Conservation (phyloP, 2,888 invertebrate species). For the Reticulitermes lucifugus region DNA sequence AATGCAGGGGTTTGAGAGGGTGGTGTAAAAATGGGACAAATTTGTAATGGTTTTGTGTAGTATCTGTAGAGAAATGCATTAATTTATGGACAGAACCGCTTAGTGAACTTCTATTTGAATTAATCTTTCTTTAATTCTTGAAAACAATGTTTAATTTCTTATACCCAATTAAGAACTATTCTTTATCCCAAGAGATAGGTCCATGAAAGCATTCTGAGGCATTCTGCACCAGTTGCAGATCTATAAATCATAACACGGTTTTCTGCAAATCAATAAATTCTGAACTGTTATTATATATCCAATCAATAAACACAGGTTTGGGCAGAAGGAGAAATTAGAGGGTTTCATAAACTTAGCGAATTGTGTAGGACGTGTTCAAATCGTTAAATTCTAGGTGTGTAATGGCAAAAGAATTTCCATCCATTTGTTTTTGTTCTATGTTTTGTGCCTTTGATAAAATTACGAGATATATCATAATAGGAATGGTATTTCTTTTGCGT, state of each 20-base stretch:
- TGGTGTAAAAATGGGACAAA: too few species aligned
- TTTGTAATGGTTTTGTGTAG: too few species aligned
- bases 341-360: background rate
- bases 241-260: background rate
- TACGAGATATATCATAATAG: background rate
- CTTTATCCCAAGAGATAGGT: background rate
- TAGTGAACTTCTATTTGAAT: too few species aligned
- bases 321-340: background rate
- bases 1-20: too few species aligned
- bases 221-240: background rate
- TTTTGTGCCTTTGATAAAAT: background rate
- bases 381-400: background rate
- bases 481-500: background rate
- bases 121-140: too few species aligned
- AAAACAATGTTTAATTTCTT: too few species aligned
- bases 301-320: background rate
- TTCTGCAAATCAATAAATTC: background rate
- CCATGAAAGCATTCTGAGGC: background rate
- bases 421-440: too few species aligned
- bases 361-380: background rate
- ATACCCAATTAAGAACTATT: background rate
- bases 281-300: too few species aligned
- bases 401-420: too few species aligned
- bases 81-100: too few species aligned
- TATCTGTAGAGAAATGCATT: too few species aligned